Percentiles rank a stretch among this genome's conserved stretches.
These are phyloP conservation scores for Madoqua kirkii DNA, from an alignment of 2,113 vertebrate species.

Conservation along the genomic window DNA sequence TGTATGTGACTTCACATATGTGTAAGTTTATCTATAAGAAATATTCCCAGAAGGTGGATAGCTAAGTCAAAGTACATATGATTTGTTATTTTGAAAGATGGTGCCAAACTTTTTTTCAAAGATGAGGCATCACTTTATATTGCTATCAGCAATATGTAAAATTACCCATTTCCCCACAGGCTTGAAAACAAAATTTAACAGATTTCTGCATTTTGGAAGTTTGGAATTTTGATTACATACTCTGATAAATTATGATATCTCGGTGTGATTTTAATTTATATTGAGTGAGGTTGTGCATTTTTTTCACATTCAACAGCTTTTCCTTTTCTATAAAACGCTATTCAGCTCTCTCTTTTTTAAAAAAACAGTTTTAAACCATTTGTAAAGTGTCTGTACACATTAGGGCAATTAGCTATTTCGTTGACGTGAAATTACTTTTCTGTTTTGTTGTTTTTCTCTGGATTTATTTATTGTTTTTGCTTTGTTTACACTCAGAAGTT, in stretches of 20 bases:
- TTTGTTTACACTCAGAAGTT: background rate
- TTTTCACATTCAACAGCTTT: background rate
- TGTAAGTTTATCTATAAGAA: background rate
- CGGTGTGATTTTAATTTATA: background rate
- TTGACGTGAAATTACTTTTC: background rate
- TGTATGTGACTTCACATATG: background rate
- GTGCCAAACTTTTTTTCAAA: background rate
- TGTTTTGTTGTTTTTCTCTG: background rate
- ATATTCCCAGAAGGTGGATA: background rate
- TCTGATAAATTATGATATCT: background rate
- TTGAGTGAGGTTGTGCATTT: background rate
- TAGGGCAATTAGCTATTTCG: background rate
- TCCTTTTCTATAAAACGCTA: background rate
- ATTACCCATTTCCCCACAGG: background rate
- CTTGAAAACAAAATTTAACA: background rate
- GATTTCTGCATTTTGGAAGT: constrained; percentile 1
- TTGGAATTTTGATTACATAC: background rate
- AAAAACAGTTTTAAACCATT: background rate
- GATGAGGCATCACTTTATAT: background rate
- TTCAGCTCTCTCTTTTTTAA: background rate
- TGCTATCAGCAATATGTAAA: background rate
- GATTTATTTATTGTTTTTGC: background rate
- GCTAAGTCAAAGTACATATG: background rate
- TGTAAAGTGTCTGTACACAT: background rate
- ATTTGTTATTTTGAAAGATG: background rate